Evolutionary conservation across 2,113 vertebrate species (phyloP).

Genomic region (Crotophaga sulcirostris): DNA sequence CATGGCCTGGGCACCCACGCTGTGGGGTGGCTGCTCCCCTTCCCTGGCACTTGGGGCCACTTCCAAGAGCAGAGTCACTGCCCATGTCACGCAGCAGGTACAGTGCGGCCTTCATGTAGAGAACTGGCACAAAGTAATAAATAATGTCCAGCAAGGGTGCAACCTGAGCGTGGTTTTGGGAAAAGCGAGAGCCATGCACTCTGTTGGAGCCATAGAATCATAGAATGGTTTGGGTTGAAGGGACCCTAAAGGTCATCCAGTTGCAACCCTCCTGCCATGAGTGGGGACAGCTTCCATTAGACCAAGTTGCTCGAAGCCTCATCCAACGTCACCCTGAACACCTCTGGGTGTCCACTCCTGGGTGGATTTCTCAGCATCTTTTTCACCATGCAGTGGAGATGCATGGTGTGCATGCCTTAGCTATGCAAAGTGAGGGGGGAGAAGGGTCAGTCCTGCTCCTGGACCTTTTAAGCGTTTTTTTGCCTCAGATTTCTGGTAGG

Average conservation of each 20-base stretch:
- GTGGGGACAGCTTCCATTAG: no score
- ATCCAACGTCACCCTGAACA: no score
- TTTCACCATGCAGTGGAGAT: accelerated
- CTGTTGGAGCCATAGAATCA: no score
- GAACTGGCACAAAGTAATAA: no score
- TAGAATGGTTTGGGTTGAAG: no score
- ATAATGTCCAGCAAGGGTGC: no score
- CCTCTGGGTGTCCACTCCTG: no score
- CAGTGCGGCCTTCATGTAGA: no score
- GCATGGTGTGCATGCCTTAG: not conserved
- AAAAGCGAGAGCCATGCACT: not conserved
- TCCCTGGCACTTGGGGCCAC: accelerated
- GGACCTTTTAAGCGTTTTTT: not conserved
- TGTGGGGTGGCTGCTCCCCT: not conserved
- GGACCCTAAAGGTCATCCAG: no score
- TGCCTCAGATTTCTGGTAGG: not conserved
- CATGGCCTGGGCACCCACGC: not conserved
- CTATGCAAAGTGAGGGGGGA: accelerated
- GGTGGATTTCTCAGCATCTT: not conserved
- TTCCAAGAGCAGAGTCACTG: not conserved
- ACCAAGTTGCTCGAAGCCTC: no score
- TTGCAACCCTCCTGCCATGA: no score
- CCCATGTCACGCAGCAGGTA: accelerated
- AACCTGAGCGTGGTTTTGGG: no score
- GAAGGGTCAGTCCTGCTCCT: accelerated